Base-by-base conservation (phyloP, 2,113 vertebrate genomes). In the Osmerus mordax region DNA sequence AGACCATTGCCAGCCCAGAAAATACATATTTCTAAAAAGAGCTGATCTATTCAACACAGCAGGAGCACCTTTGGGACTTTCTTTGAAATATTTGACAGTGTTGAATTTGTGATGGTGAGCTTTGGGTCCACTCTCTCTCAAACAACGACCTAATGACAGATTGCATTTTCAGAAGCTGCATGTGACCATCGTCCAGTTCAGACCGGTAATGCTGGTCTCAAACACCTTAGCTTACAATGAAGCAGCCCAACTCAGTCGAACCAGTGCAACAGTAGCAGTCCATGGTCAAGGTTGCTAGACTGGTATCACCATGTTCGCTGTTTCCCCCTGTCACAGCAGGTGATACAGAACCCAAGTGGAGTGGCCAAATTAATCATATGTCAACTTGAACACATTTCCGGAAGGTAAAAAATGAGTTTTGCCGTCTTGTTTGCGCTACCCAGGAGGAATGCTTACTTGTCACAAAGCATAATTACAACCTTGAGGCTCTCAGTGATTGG, bases 381-480 rank as follows among this genome's bases (percentile, higher is more conserved):
- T 81, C 81, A 83, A 58, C 67, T 47, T 63, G 56, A 67, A 32
- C 41, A 67, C 18, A 59, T 69, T 79, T 70, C 60, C 73, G 19
- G 41, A 47, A 47, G 41, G 41, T 73, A 70, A 69, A 73, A 74
- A 85, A 69, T 70, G 60, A n/a, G 58, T 65, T 54, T 74, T 25
- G 58, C 47, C 79, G 77, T 72, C 81, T 81, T 83, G 77, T 85
- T 82, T 80, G 65, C 21, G 23, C 32, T 71, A 65, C 65, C 65
- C 71, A 16, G 68, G 19, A 65, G 62, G 66, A 56, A 23, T 41
- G 69, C 72, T 54, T 54, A 78, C 80, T 77, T 82, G 60, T 80
- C 71, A 83, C 67, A 32, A 84, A 77, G 61, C 65, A 59, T 76
- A 79, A 78, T 80, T 79, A 82, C 71, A 71, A 71, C 73, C 65